These are phyloP conservation scores for Drosophila sp. DNA, from an alignment of 1,140 invertebrate species.

Conservation along the genomic window DNA sequence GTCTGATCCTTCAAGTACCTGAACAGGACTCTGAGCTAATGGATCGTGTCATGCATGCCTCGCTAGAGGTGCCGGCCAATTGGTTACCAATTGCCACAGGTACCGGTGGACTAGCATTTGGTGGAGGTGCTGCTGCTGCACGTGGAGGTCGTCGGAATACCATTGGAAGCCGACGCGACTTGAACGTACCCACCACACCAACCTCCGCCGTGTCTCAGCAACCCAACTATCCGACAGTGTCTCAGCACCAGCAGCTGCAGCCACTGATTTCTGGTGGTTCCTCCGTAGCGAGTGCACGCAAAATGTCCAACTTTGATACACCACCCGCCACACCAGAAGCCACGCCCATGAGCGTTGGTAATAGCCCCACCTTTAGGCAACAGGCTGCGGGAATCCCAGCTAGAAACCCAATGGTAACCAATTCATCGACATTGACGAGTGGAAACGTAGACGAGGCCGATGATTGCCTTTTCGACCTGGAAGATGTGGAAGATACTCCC, in stretches of 20 bases:
- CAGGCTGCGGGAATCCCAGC: conserved; percentile 33
- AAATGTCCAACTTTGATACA: conserved; percentile 80
- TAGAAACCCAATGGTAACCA: conserved; percentile 22
- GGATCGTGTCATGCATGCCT: conserved; percentile 61
- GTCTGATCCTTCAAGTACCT: conserved; percentile 53
- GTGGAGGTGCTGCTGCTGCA: not conserved
- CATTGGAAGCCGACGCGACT: conserved; percentile 69
- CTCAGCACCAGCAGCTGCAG: conserved; percentile 48
- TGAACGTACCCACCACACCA: conserved; percentile 65
- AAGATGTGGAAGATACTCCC: conserved; percentile 63
- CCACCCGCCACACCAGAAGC: conserved; percentile 82
- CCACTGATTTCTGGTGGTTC: conserved; percentile 24
- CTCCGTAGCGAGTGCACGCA: conserved; percentile 49
- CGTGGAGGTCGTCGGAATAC: conserved; percentile 64
- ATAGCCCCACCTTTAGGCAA: conserved; percentile 80
- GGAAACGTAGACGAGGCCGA: conserved; percentile 53
- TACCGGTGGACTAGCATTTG: not conserved
- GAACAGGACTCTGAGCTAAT: conserved; percentile 48
- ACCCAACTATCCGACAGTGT: conserved; percentile 49
- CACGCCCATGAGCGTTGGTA: conserved; percentile 82
- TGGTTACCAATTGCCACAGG: conserved; percentile 21
- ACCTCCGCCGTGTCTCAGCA: conserved; percentile 60
- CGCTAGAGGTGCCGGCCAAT: conserved; percentile 59
- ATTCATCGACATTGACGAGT: not conserved
- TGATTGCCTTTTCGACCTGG: conserved; percentile 78